Evolutionary conservation across 1,140 invertebrate species (phyloP).

Genomic region (Pseudomyrmex cubaensis): DNA sequence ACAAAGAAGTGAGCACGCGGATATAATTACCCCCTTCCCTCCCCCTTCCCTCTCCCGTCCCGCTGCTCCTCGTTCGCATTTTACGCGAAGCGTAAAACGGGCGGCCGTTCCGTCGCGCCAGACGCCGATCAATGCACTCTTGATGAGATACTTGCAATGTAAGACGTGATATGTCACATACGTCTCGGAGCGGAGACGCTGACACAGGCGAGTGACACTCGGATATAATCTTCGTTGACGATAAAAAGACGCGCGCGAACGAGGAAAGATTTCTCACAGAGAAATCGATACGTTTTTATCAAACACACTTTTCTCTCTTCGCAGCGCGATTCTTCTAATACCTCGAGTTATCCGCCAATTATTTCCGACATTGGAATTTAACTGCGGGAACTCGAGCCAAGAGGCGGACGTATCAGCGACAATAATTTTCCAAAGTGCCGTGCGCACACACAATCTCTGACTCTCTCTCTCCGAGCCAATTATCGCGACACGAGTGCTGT

Average conservation of each 20-base stretch:
- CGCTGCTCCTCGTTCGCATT: conserved; percentile 24
- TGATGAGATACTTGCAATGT: conserved; percentile 1
- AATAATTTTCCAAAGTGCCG: conserved; percentile 19
- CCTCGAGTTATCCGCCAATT: neutral
- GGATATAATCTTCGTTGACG: conserved; percentile 2
- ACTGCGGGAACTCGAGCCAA: no score
- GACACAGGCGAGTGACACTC: conserved; percentile 24
- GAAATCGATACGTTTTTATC: no score
- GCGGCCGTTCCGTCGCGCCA: conserved; percentile 28
- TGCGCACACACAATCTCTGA: neutral
- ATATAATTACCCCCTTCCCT: neutral
- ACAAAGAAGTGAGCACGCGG: conserved; percentile 23
- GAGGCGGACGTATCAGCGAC: neutral
- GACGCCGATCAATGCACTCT: conserved; percentile 24
- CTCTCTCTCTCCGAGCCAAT: conserved; percentile 12
- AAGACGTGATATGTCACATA: conserved; percentile 13
- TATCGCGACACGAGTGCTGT: conserved; percentile 10
- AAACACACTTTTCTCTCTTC: neutral
- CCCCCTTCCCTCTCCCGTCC: no score
- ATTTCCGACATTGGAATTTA: neutral
- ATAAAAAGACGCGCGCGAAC: neutral
- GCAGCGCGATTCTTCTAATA: neutral
- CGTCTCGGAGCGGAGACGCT: neutral
- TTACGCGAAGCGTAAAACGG: neutral
- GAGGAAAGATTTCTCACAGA: neutral